phyloP scores from a whole-genome alignment of 2,113 vertebrate genomes.

The Bos javanicus region DNA sequence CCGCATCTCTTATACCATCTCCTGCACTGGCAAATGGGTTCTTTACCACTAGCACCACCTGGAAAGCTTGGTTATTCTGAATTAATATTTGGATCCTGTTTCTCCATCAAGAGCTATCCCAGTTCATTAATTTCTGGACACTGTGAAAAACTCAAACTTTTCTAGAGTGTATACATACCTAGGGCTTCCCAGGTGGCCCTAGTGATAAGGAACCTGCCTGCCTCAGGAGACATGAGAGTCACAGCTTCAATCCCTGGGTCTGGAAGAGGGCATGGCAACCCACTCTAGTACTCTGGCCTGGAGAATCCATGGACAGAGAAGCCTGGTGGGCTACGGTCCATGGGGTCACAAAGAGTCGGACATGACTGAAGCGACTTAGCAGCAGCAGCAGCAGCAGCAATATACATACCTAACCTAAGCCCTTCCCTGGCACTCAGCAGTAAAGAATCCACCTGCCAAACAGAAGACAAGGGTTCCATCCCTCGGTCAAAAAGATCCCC shows the following conservation, averaged over 20 bases:
- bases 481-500: neutral
- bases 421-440: neutral
- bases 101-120: neutral
- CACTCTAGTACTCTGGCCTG: neutral
- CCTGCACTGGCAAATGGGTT: neutral
- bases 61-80: neutral
- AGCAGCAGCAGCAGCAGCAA: neutral
- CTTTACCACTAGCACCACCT: neutral
- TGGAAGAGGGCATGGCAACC: neutral
- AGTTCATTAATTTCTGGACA: neutral
- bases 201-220: neutral
- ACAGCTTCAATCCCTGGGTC: neutral
- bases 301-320: neutral
- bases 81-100: neutral
- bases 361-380: fast-evolving
- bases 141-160: neutral
- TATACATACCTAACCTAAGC: neutral
- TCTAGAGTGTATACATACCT: neutral
- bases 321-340: neutral
- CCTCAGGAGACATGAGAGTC: neutral
- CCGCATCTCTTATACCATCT: fast-evolving
- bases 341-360: neutral
- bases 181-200: neutral
- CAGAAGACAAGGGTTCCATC: neutral
- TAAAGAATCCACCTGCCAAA: neutral